Conservation (phyloP, 2,113 vertebrate species). For the Pristiophorus japonicus region DNA sequence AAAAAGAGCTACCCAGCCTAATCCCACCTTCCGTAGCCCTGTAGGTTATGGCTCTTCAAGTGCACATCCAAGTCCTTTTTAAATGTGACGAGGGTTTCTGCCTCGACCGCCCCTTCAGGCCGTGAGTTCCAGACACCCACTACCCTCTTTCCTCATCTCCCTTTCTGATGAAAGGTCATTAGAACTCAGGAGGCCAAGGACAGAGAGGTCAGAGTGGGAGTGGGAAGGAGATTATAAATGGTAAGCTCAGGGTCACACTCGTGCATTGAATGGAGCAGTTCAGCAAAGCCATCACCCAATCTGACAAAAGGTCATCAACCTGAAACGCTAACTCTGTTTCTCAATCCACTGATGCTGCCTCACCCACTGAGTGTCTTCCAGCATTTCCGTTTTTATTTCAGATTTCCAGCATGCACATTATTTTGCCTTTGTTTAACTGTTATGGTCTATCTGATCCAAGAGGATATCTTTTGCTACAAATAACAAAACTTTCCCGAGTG, state of each 20-base stretch:
- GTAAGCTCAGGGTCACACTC: neutral
- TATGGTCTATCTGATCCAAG: neutral
- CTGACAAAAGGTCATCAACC: neutral
- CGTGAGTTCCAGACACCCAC: too few relatives aligned
- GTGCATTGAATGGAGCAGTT: neutral
- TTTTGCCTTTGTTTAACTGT: neutral
- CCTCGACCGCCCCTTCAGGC: too few relatives aligned
- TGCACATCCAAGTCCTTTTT: too few relatives aligned
- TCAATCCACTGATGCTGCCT: too few relatives aligned
- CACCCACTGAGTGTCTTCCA: neutral
- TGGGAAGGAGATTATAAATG: neutral
- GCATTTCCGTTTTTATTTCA: neutral
- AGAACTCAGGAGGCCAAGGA: neutral
- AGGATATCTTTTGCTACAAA: neutral
- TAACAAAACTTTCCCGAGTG: neutral
- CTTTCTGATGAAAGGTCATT: too few relatives aligned
- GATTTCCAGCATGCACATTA: neutral
- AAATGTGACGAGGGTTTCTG: too few relatives aligned
- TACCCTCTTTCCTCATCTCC: too few relatives aligned
- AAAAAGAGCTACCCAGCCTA: too few relatives aligned
- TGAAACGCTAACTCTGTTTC: too few relatives aligned
- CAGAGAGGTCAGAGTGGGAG: neutral
- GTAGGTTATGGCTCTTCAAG: too few relatives aligned
- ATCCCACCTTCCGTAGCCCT: too few relatives aligned
- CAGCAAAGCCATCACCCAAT: neutral